These are phyloP conservation scores for Poecilobothrus nobilitatus DNA, from an alignment of 2,888 invertebrate species.

Conservation along the genomic window DNA sequence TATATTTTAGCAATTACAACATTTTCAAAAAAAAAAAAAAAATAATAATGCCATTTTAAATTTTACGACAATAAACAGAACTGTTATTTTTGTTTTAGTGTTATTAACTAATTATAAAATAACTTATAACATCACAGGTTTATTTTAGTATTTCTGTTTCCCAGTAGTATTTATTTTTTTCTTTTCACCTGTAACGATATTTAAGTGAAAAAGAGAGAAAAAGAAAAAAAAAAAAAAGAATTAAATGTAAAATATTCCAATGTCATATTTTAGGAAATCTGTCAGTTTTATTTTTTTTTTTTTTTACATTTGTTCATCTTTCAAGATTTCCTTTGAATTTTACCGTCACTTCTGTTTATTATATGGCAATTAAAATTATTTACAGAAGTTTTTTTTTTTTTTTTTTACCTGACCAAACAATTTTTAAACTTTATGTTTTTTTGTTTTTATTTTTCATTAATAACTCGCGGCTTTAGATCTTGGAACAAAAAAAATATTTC, in stretches of 20 bases:
- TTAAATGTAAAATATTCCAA: neutral
- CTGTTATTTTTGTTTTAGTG: too few species aligned
- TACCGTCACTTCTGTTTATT: conserved; percentile 11
- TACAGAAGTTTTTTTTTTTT: conserved; percentile 11
- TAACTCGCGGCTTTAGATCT: neutral
- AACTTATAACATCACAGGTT: too few species aligned
- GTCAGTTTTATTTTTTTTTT: neutral
- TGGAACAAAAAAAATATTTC: neutral
- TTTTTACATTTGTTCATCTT: neutral
- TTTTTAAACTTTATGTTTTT: neutral
- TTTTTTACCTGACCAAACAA: conserved; percentile 2
- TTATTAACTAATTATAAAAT: too few species aligned
- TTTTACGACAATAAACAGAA: too few species aligned
- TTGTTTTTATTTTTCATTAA: neutral
- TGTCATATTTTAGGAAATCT: neutral
- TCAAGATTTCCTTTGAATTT: conserved; percentile 9
- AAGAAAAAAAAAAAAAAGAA: too few species aligned
- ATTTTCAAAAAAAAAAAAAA: too few species aligned
- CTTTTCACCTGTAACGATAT: too few species aligned
- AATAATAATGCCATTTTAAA: too few species aligned
- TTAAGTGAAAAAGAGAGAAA: neutral
- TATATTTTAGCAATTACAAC: too few species aligned
- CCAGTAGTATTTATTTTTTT: too few species aligned
- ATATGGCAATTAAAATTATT: conserved; percentile 15
- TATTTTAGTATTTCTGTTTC: too few species aligned